Percentiles rank a stretch among this genome's conserved stretches.
phyloP scores from a whole-genome alignment of 2,113 vertebrate species.

The Albula goreensis region DNA sequence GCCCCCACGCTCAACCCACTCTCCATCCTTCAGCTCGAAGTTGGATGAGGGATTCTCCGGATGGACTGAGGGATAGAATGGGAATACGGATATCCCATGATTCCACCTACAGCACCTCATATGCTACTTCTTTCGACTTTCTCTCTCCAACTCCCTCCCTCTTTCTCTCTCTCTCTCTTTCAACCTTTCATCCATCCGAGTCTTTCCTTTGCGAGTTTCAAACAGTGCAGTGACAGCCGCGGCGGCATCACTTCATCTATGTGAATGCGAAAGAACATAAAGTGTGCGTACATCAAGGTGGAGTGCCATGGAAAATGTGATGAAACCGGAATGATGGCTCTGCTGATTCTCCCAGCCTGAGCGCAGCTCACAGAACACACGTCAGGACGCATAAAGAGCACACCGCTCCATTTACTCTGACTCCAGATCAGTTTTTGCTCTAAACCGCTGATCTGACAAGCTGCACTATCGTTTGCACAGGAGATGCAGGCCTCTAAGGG shows the following conservation, averaged over 20 bases:
- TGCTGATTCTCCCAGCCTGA: too few relatives aligned
- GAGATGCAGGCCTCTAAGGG: slow-evolving; percentile 26
- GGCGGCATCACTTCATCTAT: neutral
- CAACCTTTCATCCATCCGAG: neutral
- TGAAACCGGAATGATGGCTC: neutral
- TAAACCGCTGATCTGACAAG: slow-evolving; percentile 10
- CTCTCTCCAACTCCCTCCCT: neutral
- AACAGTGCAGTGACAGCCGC: slow-evolving; percentile 18
- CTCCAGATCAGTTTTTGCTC: neutral
- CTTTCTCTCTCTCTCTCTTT: neutral
- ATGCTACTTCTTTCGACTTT: neutral
- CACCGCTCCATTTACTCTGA: neutral
- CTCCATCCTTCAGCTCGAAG: neutral
- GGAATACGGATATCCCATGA: neutral
- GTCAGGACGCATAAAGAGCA: neutral
- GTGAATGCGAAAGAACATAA: neutral
- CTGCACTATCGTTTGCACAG: slow-evolving; percentile 30
- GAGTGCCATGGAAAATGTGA: neutral
- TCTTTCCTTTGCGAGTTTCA: neutral
- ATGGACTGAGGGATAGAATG: neutral
- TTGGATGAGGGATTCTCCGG: neutral
- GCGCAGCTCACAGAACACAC: neutral
- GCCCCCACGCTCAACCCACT: slow-evolving; percentile 4
- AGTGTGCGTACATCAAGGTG: neutral
- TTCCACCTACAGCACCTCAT: neutral